Conservation (phyloP, 2,113 vertebrate genomes). For the Stigmatopora argus region DNA sequence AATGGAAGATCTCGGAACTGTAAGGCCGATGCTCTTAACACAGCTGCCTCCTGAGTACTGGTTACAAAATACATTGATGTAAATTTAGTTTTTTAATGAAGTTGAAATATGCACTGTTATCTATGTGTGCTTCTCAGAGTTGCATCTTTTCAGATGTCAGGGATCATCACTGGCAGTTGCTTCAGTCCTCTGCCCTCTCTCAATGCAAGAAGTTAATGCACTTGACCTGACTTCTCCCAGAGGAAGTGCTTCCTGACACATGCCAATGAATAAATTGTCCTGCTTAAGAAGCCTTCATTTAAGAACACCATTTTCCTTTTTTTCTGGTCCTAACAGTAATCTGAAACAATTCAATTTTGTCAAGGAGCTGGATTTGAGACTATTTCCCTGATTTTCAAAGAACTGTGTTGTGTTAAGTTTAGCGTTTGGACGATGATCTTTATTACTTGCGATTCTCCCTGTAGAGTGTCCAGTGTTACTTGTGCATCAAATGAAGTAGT, state of each 20-base stretch:
- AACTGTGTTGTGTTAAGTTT: too few relatives aligned
- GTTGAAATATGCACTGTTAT: constrained; percentile 13
- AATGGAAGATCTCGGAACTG: too few relatives aligned
- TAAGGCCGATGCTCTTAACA: too few relatives aligned
- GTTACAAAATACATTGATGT: background rate
- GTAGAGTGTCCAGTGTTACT: too few relatives aligned
- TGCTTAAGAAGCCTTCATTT: constrained; percentile 58
- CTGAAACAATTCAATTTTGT: constrained; percentile 27
- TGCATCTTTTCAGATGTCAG: constrained; percentile 14
- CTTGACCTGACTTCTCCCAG: constrained; percentile 58
- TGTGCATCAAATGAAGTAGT: too few relatives aligned
- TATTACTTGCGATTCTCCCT: too few relatives aligned
- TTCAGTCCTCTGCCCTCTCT: constrained; percentile 36
- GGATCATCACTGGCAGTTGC: constrained; percentile 21
- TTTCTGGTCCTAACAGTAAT: constrained; percentile 26
- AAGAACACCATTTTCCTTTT: constrained; percentile 40
- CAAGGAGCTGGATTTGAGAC: background rate
- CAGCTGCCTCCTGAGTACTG: too few relatives aligned
- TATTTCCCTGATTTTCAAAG: background rate
- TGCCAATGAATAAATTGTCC: constrained; percentile 56
- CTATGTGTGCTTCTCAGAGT: background rate
- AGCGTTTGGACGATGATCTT: too few relatives aligned
- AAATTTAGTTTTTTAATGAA: constrained; percentile 10
- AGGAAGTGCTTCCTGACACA: constrained; percentile 42
- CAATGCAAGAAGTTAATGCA: constrained; percentile 54